These are phyloP conservation scores for Spheniscus mendiculus DNA, from an alignment of 2,113 vertebrate species.

Conservation along the genomic window DNA sequence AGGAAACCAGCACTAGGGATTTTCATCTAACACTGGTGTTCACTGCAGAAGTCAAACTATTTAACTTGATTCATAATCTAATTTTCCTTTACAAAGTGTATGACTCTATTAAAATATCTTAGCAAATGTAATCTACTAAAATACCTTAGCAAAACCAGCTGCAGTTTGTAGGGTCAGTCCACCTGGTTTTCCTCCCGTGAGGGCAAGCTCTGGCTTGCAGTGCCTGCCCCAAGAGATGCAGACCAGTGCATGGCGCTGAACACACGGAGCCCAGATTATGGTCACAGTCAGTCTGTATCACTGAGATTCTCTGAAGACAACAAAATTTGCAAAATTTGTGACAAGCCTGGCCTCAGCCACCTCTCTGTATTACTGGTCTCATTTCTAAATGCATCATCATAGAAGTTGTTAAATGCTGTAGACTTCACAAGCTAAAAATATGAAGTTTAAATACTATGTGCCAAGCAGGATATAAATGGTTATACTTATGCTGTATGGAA, in stretches of 20 bases:
- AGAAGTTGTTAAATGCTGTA: neutral
- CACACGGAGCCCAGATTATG: neutral
- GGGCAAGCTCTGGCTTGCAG: accelerated
- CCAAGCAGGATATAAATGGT: neutral
- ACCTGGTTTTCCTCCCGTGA: accelerated
- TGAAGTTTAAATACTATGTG: neutral
- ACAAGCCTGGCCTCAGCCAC: neutral
- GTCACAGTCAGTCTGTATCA: neutral
- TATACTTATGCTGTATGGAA: neutral
- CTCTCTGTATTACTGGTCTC: neutral
- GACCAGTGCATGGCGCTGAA: neutral
- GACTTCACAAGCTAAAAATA: neutral
- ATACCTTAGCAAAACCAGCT: neutral
- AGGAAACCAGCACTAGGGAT: neutral
- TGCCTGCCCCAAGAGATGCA: neutral
- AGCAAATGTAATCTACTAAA: neutral
- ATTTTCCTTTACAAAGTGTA: neutral
- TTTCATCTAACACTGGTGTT: neutral
- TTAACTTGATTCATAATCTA: neutral
- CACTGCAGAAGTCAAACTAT: neutral
- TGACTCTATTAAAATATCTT: neutral
- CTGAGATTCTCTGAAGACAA: neutral
- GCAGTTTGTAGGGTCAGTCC: neutral
- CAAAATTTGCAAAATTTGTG: neutral
- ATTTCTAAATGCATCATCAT: neutral